Evolutionary conservation across 1,140 invertebrate species (phyloP).

Genomic region (Anadara kagoshimensis): DNA sequence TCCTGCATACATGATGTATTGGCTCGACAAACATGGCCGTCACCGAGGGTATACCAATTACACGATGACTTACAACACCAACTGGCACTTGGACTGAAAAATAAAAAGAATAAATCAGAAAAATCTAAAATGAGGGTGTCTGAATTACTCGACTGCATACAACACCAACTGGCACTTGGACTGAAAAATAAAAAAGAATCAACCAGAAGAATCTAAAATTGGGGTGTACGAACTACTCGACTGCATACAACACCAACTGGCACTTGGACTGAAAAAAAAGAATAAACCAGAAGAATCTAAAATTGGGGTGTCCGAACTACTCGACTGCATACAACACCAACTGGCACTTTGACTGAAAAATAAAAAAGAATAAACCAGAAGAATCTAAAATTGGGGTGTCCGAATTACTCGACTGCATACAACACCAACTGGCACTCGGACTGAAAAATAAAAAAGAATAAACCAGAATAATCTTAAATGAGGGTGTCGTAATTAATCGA

Average conservation of each 20-base stretch:
- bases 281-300: too few relatives aligned
- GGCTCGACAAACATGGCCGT: conserved; percentile 74
- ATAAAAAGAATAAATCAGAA: neutral
- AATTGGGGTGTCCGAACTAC: too few relatives aligned
- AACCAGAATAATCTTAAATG: too few relatives aligned
- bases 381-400: too few relatives aligned
- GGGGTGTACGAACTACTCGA: too few relatives aligned
- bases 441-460: conserved; percentile 29
- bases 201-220: too few relatives aligned
- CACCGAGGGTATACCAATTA: conserved; percentile 32
- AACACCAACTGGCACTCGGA: conserved; percentile 51
- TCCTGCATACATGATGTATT: conserved; percentile 43
- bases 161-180: conserved; percentile 51
- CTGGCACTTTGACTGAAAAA: conserved; percentile 52
- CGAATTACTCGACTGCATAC: conserved; percentile 35
- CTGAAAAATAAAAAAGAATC: conserved; percentile 28
- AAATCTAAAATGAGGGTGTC: too few relatives aligned
- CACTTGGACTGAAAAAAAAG: conserved; percentile 46
- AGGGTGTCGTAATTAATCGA: conserved; percentile 30
- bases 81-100: conserved; percentile 52
- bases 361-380: neutral
- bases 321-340: conserved; percentile 48
- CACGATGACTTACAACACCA: conserved; percentile 45
- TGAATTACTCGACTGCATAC: too few relatives aligned
- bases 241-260: conserved; percentile 75